A percentile compares a stretch with the other conserved stretches of the same genome.
These are phyloP conservation scores for Drosophila diplacantha DNA, from an alignment of 2,888 invertebrate genomes.

Conservation along the genomic window DNA sequence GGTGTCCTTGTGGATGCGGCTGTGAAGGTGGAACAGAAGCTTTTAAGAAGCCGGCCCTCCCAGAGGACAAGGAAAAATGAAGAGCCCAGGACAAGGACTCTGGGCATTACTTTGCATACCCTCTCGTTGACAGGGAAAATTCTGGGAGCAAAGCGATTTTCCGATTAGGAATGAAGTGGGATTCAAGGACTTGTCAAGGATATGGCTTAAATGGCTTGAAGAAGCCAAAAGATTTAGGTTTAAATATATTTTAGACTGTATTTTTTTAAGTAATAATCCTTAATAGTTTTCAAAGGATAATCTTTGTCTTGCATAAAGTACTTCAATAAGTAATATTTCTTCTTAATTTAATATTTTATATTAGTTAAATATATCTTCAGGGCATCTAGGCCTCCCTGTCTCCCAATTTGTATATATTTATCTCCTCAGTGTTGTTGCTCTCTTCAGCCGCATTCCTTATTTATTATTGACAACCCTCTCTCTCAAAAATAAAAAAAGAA, in stretches of 20 bases:
- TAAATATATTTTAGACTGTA: background rate
- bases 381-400: background rate
- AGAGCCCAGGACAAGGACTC: conserved; percentile 12
- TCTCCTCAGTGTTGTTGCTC: conserved; percentile 26
- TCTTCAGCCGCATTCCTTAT: conserved; percentile 56
- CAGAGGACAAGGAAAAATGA: conserved; percentile 23
- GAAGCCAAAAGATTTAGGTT: background rate
- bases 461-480: conserved; percentile 54
- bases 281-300: background rate
- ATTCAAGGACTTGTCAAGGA: background rate
- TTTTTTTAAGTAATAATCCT: background rate
- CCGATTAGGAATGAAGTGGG: background rate
- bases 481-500: background rate
- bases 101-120: conserved; percentile 14
- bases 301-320: no score
- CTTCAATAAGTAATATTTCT: background rate
- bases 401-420: background rate
- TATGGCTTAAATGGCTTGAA: background rate
- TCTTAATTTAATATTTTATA: background rate
- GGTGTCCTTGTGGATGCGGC: background rate
- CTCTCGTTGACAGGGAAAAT: background rate
- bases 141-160: background rate
- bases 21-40: conserved; percentile 31
- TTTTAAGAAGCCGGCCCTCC: conserved; percentile 40
- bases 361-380: no score